Evolutionary conservation across 2,113 vertebrate genomes (phyloP), one percentile per base, ranked within the genome.

Genomic region (Tretioscincus oriximinensis): DNA sequence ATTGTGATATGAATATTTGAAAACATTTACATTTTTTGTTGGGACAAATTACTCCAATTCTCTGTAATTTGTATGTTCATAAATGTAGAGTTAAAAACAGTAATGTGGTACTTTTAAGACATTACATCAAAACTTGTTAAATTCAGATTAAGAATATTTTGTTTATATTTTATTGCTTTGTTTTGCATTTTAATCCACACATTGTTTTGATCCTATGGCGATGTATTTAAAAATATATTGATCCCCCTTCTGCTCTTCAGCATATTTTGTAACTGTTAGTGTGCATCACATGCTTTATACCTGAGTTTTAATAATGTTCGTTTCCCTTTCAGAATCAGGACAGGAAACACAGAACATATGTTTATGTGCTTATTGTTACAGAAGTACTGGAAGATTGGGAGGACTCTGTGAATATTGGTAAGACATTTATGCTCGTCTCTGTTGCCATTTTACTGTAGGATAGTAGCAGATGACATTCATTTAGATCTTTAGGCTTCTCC

Each of bases 301-400:
- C 29, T 73, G 28, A 70, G 51, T 26, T 0, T 71, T 60, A 41
- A 9, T 51, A 1, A 85, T 71, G 51, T 80, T 60, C 63, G 51
- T 89, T 41, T 89, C 68, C 80, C 78, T 72, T 85, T 64, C 66
- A 99, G 98, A 99, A 99, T 90, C 96, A 95, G 90, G 98, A 99
- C 91, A 96, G 98, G 93, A 99, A 99, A 91, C 98, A 99, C 94
- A 96, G 98, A 93, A 99, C 98, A 0, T 99, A 97, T 20, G 98
- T 99, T 83, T 99, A 99, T 71, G 98, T 99, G 87, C 97, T 99
- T 47, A 95, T 98, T 7, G 98, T 99, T 92, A 99, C 97, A 1
- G 98, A 99, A 90, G 95, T 99, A 86, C 94, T 99, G 93, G 97
- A 99, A 89, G 97, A 99, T 92, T 99, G 98, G 98, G 98, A 99